Conservation (phyloP, 2,797 vertebrate species). For the Fistularia tabacaria region DNA sequence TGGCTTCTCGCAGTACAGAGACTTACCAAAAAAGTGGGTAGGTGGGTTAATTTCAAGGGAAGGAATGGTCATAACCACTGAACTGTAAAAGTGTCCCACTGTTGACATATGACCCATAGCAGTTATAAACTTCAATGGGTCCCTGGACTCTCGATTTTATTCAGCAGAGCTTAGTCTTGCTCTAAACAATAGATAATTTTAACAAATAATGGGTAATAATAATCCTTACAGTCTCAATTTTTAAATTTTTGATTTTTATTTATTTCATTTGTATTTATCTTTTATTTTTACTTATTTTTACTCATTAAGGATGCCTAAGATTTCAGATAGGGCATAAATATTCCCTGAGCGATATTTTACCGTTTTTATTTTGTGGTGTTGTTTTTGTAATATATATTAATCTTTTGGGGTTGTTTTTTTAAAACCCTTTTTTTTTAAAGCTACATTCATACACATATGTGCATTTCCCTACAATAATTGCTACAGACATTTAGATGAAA, state of each 20-base stretch:
- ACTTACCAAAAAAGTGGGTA: slow-evolving; percentile 48
- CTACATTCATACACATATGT: too few species aligned
- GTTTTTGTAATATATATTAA: too few species aligned
- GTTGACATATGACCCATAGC: slow-evolving; percentile 63
- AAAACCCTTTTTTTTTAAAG: too few species aligned
- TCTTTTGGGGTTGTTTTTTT: too few species aligned
- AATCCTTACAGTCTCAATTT: background rate
- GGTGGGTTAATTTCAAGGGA: slow-evolving; percentile 57
- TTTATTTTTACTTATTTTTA: too few species aligned
- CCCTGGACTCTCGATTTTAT: slow-evolving; percentile 51
- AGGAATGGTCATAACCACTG: slow-evolving; percentile 62
- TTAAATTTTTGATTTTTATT: slow-evolving; percentile 6
- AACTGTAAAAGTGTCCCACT: slow-evolving; percentile 63
- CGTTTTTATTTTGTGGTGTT: too few species aligned
- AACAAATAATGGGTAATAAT: slow-evolving; percentile 29
- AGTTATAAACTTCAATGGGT: slow-evolving; percentile 60
- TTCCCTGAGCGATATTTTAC: too few species aligned
- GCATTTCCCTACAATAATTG: too few species aligned
- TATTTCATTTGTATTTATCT: too few species aligned
- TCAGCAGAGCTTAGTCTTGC: slow-evolving; percentile 44
- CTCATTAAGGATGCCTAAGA: too few species aligned
- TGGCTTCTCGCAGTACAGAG: slow-evolving; percentile 35
- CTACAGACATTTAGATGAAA: too few species aligned
- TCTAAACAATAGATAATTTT: slow-evolving; percentile 36
- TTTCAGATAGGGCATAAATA: too few species aligned